phyloP scores from a whole-genome alignment of 2,888 invertebrate species.

The Caenorhabditis afra region DNA sequence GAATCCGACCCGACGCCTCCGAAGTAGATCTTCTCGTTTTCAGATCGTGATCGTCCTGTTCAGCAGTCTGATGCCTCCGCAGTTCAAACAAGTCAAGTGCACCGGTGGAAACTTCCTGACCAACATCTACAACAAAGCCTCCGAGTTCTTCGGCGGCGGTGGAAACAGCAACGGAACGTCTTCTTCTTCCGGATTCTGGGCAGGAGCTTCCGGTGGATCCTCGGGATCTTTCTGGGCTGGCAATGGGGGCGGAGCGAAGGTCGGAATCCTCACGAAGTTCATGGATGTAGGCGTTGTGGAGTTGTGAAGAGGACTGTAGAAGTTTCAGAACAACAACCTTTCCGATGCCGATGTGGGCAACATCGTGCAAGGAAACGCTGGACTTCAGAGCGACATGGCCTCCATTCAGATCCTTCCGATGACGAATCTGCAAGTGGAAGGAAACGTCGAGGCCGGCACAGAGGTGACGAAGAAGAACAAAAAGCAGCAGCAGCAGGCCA shows the following conservation, averaged over 20 bases:
- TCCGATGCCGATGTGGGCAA: not conserved
- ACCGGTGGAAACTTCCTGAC: constrained; percentile 26
- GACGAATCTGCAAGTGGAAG: constrained; percentile 6
- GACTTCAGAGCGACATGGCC: constrained; percentile 22
- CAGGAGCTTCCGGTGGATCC: not conserved
- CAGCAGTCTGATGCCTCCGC: constrained; percentile 33
- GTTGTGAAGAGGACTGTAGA: not conserved
- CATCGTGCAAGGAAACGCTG: constrained; percentile 3
- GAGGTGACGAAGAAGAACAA: constrained; percentile 25
- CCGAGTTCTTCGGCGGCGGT: constrained; percentile 34
- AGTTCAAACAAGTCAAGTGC: constrained; percentile 36
- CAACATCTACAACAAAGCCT: constrained; percentile 19
- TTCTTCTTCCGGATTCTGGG: too few relatives aligned
- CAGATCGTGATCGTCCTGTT: constrained; percentile 49
- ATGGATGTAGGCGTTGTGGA: constrained; percentile 12
- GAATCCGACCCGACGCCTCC: not conserved
- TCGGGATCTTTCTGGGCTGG: constrained; percentile 14
- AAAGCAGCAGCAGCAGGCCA: constrained; percentile 36
- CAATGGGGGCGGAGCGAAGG: constrained; percentile 24
- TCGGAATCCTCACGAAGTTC: constrained; percentile 31
- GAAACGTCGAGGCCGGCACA: constrained; percentile 7
- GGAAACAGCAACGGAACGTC: not conserved
- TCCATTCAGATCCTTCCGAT: constrained; percentile 44
- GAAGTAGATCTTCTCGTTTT: not conserved
- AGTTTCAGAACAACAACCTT: constrained; percentile 42